These are phyloP conservation scores for Falco novaeseelandiae DNA, from an alignment of 2,797 vertebrate genomes.

Conservation along the genomic window DNA sequence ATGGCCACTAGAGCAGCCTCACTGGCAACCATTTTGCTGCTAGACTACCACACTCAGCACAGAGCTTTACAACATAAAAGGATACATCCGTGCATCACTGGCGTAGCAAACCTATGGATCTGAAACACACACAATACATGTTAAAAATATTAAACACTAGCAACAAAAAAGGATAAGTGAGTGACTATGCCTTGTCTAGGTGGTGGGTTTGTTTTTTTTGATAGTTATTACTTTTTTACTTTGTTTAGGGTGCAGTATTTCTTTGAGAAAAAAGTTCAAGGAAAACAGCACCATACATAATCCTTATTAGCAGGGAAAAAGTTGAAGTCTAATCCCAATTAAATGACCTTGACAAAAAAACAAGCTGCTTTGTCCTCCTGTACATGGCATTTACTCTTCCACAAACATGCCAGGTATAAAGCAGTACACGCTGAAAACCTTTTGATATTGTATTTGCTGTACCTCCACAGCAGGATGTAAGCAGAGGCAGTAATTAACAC, in stretches of 20 bases:
- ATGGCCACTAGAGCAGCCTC: neutral
- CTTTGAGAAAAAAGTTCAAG: neutral
- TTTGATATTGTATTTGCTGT: neutral
- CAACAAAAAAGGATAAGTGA: neutral
- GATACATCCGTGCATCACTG: constrained; percentile 86
- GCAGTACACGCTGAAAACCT: neutral
- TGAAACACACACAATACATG: constrained; percentile 46
- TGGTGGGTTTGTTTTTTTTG: neutral
- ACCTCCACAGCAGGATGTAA: neutral
- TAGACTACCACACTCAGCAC: neutral
- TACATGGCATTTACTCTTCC: neutral
- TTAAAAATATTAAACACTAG: neutral
- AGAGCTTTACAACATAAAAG: constrained; percentile 40
- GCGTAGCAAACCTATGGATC: constrained; percentile 83
- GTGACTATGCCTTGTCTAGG: neutral
- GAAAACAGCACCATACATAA: neutral
- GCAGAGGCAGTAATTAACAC: neutral
- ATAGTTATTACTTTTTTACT: neutral
- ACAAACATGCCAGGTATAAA: neutral
- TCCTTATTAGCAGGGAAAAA: neutral
- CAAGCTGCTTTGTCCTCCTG: neutral
- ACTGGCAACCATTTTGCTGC: neutral
- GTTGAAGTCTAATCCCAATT: neutral
- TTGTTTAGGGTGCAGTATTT: neutral
- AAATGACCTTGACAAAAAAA: neutral